Conservation (phyloP, 2,797 vertebrate genomes). For the Poecilia velifera region DNA sequence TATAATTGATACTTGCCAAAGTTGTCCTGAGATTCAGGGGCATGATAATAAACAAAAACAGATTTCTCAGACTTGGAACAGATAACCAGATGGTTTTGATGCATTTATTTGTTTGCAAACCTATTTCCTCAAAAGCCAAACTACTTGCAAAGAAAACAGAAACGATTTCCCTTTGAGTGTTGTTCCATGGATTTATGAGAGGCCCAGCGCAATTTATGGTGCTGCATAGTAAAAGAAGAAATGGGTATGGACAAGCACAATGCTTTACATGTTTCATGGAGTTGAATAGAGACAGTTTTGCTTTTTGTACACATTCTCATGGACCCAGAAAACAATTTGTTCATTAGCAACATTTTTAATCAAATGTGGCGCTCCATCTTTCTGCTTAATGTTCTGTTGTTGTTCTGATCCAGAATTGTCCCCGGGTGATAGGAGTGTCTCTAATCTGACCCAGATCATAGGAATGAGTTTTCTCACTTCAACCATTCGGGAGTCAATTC, state of each 20-base stretch:
- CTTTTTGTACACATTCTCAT: constrained; percentile 59
- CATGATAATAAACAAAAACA: constrained; percentile 49
- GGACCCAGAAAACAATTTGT: constrained; percentile 27
- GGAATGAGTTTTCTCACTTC: constrained; percentile 72
- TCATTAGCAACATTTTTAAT: constrained; percentile 60
- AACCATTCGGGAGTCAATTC: constrained; percentile 68
- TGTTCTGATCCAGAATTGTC: constrained; percentile 51
- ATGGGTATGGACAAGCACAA: constrained; percentile 42
- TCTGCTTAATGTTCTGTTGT: constrained; percentile 51
- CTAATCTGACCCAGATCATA: constrained; percentile 74
- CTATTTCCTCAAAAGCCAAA: constrained; percentile 72
- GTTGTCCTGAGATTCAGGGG: constrained; percentile 34
- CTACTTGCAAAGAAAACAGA: constrained; percentile 64
- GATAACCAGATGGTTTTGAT: constrained; percentile 68
- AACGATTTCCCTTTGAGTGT: constrained; percentile 65
- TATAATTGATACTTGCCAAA: constrained; percentile 9
- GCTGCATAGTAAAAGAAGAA: constrained; percentile 53
- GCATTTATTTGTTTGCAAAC: constrained; percentile 71
- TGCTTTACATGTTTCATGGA: constrained; percentile 63
- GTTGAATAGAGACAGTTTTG: constrained; percentile 41
- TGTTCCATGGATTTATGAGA: constrained; percentile 67
- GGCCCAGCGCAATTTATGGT: constrained; percentile 57
- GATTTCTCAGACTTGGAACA: constrained; percentile 53
- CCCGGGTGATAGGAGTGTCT: constrained; percentile 47
- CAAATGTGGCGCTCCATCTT: constrained; percentile 10